Base-by-base conservation (phyloP, 1,140 invertebrate species). In the Sarcophaga peregrina region DNA sequence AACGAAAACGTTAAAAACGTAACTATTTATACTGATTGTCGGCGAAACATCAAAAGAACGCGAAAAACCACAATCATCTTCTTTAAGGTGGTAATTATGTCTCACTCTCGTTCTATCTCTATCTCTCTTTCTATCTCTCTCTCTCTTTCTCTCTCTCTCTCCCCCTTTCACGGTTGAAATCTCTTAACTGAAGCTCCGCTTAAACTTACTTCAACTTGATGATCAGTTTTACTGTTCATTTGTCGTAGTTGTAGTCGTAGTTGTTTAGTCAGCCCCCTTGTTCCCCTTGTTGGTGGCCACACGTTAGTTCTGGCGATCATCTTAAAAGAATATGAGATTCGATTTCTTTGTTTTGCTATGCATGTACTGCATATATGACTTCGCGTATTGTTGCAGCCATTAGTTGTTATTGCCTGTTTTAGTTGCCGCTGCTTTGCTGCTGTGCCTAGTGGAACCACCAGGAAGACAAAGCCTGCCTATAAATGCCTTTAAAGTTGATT, bases 61-160 rank as follows among this genome's bases (percentile, higher is more conserved):
- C 87, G 87, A 88, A 88, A 88, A 88, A 86, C 87, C 87, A 88
- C 62, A 68, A 68, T 86, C 87, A 88, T 88, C 87, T 88, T 88
- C 86, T 85, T 87, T 87, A 88, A 88, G 87, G 87, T 88, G 87
- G 87, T 88, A 88, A 88, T 88, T 88, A 88, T 88, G 87, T 87
- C 85, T 85, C 84, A 85, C 25, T 37, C 4, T 37, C 25, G 1
- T 4, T 37, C 25, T 37, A 1, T 37, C 25, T 37, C 25, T 37
- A 1, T 37, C 25, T 37, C 25, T 37, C 4, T 37, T 4, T 37
- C 1, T 37, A 1, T 37, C 25, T n/a, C n/a, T n/a, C n/a, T n/a
- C n/a, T n/a, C n/a, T n/a, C n/a, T n/a, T n/a, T n/a, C n/a, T n/a
- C n/a, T n/a, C n/a, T n/a, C n/a, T n/a, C n/a, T n/a, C n/a, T n/a